Conservation (phyloP, 2,797 vertebrate species). For the Pampus argenteus region DNA sequence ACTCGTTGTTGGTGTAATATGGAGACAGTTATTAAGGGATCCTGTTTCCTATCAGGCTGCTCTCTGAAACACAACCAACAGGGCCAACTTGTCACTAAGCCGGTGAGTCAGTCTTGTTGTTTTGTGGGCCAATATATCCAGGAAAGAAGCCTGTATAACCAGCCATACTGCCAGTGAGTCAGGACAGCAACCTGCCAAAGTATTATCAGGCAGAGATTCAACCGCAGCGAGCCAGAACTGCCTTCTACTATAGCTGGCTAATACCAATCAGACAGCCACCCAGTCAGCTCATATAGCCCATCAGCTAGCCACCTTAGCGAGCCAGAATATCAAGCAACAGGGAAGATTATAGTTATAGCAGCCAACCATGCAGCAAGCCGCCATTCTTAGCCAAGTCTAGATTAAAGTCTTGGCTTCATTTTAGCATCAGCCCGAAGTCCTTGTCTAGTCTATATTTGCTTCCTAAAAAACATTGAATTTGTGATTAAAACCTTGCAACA, state of each 20-base stretch:
- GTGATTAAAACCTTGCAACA: slow-evolving; percentile 17
- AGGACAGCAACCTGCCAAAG: slow-evolving; percentile 47
- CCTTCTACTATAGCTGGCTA: slow-evolving; percentile 31
- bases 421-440: slow-evolving; percentile 36
- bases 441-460: slow-evolving; percentile 27
- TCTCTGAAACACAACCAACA: slow-evolving; percentile 48
- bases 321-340: slow-evolving; percentile 42
- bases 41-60: slow-evolving; percentile 48
- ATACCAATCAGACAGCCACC: slow-evolving; percentile 38
- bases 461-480: slow-evolving; percentile 23
- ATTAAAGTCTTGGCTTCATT: slow-evolving; percentile 55
- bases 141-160: slow-evolving; percentile 54
- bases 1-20: slow-evolving; percentile 37
- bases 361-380: slow-evolving; percentile 41
- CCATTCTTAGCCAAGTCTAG: slow-evolving; percentile 28
- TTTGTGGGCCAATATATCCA: slow-evolving; percentile 52
- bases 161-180: slow-evolving; percentile 55
- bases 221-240: slow-evolving; percentile 38
- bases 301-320: slow-evolving; percentile 28
- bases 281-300: slow-evolving; percentile 47
- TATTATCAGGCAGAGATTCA: slow-evolving; percentile 42
- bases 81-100: slow-evolving; percentile 55
- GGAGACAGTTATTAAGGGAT: slow-evolving; percentile 56
- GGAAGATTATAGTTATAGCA: slow-evolving; percentile 48
- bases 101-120: slow-evolving; percentile 53